Evolutionary conservation across 2,888 invertebrate genomes (phyloP).

Genomic region (Spodoptera picta): DNA sequence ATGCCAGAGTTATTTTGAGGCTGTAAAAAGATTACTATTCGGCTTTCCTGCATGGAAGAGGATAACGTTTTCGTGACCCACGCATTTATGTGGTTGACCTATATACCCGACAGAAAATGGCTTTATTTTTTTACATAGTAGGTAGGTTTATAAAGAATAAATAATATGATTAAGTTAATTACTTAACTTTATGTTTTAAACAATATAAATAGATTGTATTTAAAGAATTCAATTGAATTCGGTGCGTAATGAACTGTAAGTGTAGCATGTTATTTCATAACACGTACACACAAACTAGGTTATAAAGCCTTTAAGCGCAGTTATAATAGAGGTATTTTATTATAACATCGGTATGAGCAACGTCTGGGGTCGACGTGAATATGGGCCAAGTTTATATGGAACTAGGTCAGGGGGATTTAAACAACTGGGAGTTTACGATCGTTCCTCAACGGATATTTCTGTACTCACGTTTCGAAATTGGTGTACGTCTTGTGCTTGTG

Average conservation of each 20-base stretch:
- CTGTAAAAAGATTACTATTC: too few relatives aligned
- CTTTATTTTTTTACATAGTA: too few relatives aligned
- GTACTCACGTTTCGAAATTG: slow-evolving; percentile 54
- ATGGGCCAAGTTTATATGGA: slow-evolving; percentile 82
- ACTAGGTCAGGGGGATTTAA: slow-evolving; percentile 81
- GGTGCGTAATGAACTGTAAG: slow-evolving; percentile 3
- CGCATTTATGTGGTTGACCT: too few relatives aligned
- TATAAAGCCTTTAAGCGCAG: slow-evolving; percentile 11
- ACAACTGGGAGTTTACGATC: slow-evolving; percentile 72
- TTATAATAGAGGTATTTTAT: slow-evolving; percentile 49
- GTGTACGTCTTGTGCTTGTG: slow-evolving; percentile 20
- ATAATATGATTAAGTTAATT: too few relatives aligned
- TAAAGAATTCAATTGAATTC: slow-evolving; percentile 4
- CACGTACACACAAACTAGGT: slow-evolving; percentile 13
- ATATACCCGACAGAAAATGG: too few relatives aligned
- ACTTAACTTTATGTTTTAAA: too few relatives aligned
- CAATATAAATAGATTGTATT: neutral
- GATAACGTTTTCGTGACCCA: too few relatives aligned
- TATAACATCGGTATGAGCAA: slow-evolving; percentile 47
- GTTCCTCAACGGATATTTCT: slow-evolving; percentile 74
- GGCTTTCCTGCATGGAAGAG: too few relatives aligned
- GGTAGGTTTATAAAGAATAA: too few relatives aligned
- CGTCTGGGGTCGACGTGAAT: slow-evolving; percentile 70
- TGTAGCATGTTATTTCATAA: slow-evolving; percentile 4
- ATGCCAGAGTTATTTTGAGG: too few relatives aligned